Evolutionary conservation across 2,797 vertebrate species (phyloP).

Genomic region (Bradypodion pumilum): DNA sequence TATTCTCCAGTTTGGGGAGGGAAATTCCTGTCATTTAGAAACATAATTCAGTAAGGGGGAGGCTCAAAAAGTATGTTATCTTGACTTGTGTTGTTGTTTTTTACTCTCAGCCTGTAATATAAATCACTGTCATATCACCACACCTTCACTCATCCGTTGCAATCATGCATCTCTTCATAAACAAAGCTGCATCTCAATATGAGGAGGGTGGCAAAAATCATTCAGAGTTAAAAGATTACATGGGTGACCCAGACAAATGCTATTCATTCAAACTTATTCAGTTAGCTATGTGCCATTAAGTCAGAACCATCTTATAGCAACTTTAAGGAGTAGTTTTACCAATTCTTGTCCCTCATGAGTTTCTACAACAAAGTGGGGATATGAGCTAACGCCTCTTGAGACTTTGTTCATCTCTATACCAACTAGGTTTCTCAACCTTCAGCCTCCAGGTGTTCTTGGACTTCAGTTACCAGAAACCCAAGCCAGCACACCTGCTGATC

Average conservation of each 20-base stretch:
- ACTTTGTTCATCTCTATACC: too few species aligned
- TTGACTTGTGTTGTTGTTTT: neutral
- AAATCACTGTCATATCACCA: neutral
- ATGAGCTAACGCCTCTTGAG: too few species aligned
- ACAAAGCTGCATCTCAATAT: neutral
- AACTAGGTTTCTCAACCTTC: too few species aligned
- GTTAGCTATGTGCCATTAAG: too few species aligned
- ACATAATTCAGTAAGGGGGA: neutral
- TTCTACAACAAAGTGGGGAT: too few species aligned
- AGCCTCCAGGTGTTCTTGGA: too few species aligned
- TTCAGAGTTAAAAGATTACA: neutral
- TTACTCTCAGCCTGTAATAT: neutral
- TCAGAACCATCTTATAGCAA: too few species aligned
- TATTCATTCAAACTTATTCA: too few species aligned
- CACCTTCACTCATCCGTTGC: neutral
- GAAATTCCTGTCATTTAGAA: neutral
- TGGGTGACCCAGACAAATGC: neutral
- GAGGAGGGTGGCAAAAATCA: neutral
- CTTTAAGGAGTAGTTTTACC: too few species aligned
- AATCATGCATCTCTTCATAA: neutral
- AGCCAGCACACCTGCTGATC: too few species aligned
- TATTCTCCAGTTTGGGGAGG: fast-evolving
- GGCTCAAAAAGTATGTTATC: fast-evolving
- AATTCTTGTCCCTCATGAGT: too few species aligned
- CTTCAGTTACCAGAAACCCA: too few species aligned